A percentile compares a stretch with the other conserved stretches of the same genome.
Conservation (phyloP, 2,113 vertebrate species). For the Falcunculus frontatus region DNA sequence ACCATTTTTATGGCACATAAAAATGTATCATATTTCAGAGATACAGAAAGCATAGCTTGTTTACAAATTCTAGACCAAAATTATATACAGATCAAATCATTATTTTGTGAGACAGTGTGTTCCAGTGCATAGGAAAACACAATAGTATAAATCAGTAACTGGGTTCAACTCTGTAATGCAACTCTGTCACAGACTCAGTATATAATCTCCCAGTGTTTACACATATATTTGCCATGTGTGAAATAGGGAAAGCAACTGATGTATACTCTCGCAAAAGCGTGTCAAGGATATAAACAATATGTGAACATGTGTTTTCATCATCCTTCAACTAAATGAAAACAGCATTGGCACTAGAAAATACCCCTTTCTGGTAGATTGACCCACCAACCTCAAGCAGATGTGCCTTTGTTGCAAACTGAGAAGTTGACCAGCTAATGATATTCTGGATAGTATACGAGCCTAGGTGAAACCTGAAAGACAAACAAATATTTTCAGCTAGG, state of each 20-base stretch:
- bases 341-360: background rate
- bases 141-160: background rate
- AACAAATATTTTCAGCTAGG: background rate
- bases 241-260: background rate
- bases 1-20: background rate
- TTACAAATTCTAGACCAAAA: background rate
- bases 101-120: background rate
- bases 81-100: background rate
- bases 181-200: background rate
- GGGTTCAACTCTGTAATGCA: background rate
- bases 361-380: background rate
- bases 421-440: conserved; percentile 82
- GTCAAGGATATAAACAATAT: background rate
- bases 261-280: background rate
- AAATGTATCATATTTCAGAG: background rate
- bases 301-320: background rate
- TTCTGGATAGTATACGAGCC: conserved; percentile 86
- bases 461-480: conserved; percentile 80
- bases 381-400: conserved; percentile 84
- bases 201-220: background rate
- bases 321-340: background rate
- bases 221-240: background rate
- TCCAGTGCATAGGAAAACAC: background rate
- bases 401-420: conserved; percentile 84
- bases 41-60: background rate